Percentiles rank a stretch among this genome's conserved stretches.
phyloP scores from a whole-genome alignment of 1,140 invertebrate species.

The Drosophila mojavensis region DNA sequence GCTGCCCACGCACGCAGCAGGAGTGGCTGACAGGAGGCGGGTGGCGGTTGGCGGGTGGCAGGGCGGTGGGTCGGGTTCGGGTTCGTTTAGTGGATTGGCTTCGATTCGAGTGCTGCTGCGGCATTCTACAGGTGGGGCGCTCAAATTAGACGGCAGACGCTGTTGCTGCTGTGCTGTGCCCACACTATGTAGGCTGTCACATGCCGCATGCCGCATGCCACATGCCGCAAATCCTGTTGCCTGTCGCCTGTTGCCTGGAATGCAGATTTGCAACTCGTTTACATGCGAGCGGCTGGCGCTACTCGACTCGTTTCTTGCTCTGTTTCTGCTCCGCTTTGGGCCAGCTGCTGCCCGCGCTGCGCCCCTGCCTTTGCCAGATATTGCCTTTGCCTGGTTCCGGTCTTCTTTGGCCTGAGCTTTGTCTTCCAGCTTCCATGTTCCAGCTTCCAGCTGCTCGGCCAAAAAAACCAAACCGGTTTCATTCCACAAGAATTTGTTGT shows the following conservation, averaged over 20 bases:
- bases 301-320: slow-evolving; percentile 8
- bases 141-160: slow-evolving; percentile 24
- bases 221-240: slow-evolving; percentile 63
- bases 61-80: not conserved
- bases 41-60: not conserved
- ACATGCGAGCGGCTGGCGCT: slow-evolving; percentile 50
- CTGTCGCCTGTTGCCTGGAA: slow-evolving; percentile 45
- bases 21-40: not conserved
- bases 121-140: slow-evolving; percentile 53
- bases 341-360: slow-evolving; percentile 35
- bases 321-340: slow-evolving; percentile 16
- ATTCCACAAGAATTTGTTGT: slow-evolving; percentile 66
- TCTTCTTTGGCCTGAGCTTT: slow-evolving; percentile 25
- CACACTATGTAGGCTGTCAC: slow-evolving; percentile 3
- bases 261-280: slow-evolving; percentile 79
- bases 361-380: slow-evolving; percentile 25
- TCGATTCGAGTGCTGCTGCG: no score
- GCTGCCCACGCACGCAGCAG: slow-evolving; percentile 25
- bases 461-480: slow-evolving; percentile 66
- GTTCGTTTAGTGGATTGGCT: not conserved
- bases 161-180: not conserved
- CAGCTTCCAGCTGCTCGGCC: slow-evolving; percentile 30
- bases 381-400: slow-evolving; percentile 35
- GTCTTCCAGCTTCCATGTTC: slow-evolving; percentile 3
- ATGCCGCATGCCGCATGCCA: not conserved